Evolutionary conservation across 2,113 vertebrate genomes (phyloP).

Genomic region (Muscicapa adusta): DNA sequence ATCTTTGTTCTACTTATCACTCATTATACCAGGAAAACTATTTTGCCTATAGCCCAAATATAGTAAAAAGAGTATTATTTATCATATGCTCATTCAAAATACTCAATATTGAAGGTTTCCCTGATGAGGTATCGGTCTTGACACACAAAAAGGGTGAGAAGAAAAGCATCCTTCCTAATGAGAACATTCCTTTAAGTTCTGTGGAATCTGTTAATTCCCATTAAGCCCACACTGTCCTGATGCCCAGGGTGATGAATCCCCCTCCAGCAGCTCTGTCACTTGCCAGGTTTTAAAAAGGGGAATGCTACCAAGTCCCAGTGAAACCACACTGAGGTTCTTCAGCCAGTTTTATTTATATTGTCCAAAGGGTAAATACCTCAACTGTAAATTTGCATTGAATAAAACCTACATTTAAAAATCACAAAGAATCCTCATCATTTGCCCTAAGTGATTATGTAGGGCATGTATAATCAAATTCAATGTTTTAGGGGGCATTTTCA

Average conservation of each 20-base stretch:
- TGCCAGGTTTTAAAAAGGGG: neutral
- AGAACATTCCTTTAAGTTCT: neutral
- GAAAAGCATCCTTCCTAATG: neutral
- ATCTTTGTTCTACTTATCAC: conserved; percentile 34
- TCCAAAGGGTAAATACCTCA: neutral
- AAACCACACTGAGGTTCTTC: neutral
- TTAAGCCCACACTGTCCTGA: neutral
- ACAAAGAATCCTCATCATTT: neutral
- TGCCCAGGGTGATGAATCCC: neutral
- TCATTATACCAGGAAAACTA: neutral
- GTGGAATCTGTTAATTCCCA: neutral
- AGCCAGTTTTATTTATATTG: neutral
- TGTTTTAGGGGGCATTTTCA: neutral
- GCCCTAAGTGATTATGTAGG: neutral
- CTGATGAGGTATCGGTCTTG: neutral
- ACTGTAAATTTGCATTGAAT: neutral
- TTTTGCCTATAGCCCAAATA: neutral
- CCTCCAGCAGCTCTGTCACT: neutral
- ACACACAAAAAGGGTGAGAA: neutral
- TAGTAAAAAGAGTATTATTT: neutral
- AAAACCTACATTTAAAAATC: neutral
- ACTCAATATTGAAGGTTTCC: neutral
- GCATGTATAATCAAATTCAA: neutral
- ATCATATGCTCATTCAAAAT: neutral
- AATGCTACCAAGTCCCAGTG: neutral